Evolutionary conservation across 2,888 invertebrate species (phyloP).

Genomic region (Orthosia gothica): DNA sequence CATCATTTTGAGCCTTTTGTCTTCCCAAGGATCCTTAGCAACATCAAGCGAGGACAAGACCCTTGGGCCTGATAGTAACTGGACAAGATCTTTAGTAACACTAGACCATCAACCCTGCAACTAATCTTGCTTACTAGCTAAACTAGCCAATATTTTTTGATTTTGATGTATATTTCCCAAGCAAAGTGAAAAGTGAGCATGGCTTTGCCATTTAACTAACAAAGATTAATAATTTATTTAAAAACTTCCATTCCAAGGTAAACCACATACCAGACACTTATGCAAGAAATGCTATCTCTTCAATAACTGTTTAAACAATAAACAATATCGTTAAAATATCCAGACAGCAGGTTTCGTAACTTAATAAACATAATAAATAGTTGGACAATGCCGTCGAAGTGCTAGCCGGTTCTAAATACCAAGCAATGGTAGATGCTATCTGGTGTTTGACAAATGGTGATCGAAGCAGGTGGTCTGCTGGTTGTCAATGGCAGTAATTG

Average conservation of each 20-base stretch:
- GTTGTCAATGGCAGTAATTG: constrained; percentile 46
- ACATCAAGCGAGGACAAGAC: background rate
- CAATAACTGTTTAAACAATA: constrained; percentile 55
- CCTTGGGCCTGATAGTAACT: background rate
- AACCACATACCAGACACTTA: constrained; percentile 41
- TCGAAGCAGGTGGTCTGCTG: constrained; percentile 54
- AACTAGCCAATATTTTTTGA: background rate
- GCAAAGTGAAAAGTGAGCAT: background rate
- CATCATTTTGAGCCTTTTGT: too few species aligned
- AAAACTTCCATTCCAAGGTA: constrained; percentile 32
- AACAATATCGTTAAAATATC: constrained; percentile 58
- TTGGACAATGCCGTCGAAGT: constrained; percentile 36
- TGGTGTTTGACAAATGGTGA: constrained; percentile 58
- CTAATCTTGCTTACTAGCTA: background rate
- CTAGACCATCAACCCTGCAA: background rate
- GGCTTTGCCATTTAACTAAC: background rate
- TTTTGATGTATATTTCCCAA: background rate
- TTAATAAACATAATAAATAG: constrained; percentile 50
- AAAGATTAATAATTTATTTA: background rate
- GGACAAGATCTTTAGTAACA: background rate
- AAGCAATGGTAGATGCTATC: constrained; percentile 59
- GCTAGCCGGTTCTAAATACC: constrained; percentile 54
- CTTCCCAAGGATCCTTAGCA: too few species aligned
- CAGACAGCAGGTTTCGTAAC: constrained; percentile 54
- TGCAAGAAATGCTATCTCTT: constrained; percentile 43